These are phyloP conservation scores for Marmota monax DNA, from an alignment of 2,113 vertebrate species.

Conservation along the genomic window DNA sequence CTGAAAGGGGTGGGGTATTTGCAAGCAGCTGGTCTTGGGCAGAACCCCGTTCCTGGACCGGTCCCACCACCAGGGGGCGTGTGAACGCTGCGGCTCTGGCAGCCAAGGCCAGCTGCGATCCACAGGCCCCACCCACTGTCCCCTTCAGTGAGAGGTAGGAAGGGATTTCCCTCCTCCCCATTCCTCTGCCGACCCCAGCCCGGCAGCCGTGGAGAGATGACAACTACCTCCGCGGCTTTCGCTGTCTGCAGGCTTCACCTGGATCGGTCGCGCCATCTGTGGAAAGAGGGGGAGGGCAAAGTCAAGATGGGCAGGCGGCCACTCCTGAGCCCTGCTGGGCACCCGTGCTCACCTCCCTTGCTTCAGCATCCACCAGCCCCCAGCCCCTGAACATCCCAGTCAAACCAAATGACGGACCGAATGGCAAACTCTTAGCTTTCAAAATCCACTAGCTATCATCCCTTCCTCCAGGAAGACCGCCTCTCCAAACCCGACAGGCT, in stretches of 20 bases:
- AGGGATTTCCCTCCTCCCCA: neutral
- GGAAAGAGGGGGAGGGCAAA: slow-evolving; percentile 58
- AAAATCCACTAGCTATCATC: neutral
- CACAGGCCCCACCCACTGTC: neutral
- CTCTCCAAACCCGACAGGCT: neutral
- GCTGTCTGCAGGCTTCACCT: slow-evolving; percentile 96
- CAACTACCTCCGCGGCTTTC: slow-evolving; percentile 98
- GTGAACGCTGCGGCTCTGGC: too few relatives aligned
- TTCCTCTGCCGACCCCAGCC: neutral
- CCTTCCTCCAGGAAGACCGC: neutral
- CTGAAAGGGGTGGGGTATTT: neutral
- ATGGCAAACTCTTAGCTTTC: slow-evolving; percentile 44
- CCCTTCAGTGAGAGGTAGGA: neutral
- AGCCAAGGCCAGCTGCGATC: too few relatives aligned
- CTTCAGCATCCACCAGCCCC: neutral
- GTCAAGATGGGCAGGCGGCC: neutral
- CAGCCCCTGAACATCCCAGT: neutral
- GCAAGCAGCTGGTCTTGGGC: neutral
- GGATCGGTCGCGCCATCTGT: slow-evolving; percentile 92
- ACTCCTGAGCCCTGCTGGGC: neutral
- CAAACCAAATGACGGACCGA: neutral
- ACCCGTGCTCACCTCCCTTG: neutral
- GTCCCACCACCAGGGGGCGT: too few relatives aligned
- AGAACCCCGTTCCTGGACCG: too few relatives aligned
- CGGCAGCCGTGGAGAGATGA: slow-evolving; percentile 83